Evolutionary conservation across 2,888 invertebrate species (phyloP).

Genomic region (Dioctria linearis): DNA sequence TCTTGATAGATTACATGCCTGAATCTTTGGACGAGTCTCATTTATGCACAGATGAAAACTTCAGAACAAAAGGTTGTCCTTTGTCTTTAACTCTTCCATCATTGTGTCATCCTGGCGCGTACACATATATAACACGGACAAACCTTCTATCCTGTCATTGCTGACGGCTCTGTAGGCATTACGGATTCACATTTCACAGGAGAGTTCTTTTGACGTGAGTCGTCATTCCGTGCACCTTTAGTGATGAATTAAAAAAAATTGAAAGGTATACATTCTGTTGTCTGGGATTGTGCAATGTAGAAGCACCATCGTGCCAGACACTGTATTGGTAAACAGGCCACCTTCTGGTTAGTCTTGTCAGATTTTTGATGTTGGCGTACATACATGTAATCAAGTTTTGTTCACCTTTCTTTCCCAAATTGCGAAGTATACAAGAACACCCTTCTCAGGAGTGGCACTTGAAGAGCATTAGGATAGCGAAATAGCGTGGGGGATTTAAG

Average conservation of each 20-base stretch:
- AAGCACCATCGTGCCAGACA: background rate
- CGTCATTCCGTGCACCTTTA: slow-evolving; percentile 49
- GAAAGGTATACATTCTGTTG: slow-evolving; percentile 1
- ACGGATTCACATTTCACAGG: slow-evolving; percentile 42
- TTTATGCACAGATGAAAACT: slow-evolving; percentile 52
- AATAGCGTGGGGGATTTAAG: background rate
- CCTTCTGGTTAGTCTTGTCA: background rate
- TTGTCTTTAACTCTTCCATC: slow-evolving; percentile 50
- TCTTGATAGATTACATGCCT: slow-evolving; percentile 57
- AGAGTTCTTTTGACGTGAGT: slow-evolving; percentile 42
- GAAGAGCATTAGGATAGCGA: background rate
- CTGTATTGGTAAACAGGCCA: slow-evolving; percentile 7
- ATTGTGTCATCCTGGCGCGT: background rate
- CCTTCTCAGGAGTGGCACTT: background rate
- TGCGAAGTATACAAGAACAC: background rate
- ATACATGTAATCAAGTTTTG: slow-evolving; percentile 5
- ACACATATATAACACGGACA: background rate
- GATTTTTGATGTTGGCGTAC: background rate
- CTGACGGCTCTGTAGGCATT: slow-evolving; percentile 37
- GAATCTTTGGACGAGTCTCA: slow-evolving; percentile 53
- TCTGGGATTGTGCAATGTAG: background rate
- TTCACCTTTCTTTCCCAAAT: background rate
- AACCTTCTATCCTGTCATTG: background rate
- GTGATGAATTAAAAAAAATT: slow-evolving; percentile 48
- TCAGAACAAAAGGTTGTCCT: slow-evolving; percentile 48